phyloP scores from a whole-genome alignment of 2,797 vertebrate species.

The Gallinago nigripennis region DNA sequence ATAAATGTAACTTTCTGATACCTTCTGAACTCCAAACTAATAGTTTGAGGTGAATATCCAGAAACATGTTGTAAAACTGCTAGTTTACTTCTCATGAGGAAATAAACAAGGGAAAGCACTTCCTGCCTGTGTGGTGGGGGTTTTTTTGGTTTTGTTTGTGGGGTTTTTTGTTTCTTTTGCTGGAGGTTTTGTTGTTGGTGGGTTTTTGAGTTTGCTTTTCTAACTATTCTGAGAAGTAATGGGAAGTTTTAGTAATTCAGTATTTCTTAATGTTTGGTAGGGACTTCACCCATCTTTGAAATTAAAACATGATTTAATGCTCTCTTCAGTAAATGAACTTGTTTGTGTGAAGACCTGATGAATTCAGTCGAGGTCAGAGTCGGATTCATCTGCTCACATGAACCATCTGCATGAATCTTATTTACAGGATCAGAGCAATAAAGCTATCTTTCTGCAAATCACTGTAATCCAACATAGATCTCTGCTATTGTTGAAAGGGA shows the following conservation, averaged over 20 bases:
- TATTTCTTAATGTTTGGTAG: conserved; percentile 2
- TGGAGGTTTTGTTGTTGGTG: background rate
- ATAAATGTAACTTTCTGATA: background rate
- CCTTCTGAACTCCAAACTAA: background rate
- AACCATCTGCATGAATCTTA: background rate
- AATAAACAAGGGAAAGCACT: background rate
- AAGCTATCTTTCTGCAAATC: background rate
- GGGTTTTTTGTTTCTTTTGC: background rate
- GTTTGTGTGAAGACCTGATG: background rate
- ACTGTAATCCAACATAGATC: background rate
- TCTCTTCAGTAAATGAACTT: background rate
- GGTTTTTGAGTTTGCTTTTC: background rate
- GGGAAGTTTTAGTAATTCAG: background rate
- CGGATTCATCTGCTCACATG: background rate
- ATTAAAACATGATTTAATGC: background rate
- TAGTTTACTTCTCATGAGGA: background rate
- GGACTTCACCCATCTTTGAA: background rate
- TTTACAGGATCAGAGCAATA: background rate
- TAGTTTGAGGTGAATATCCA: background rate
- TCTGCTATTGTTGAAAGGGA: background rate
- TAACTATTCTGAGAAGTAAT: background rate
- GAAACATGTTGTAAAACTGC: background rate
- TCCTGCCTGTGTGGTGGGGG: background rate
- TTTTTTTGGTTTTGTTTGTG: background rate
- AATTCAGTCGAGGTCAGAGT: background rate